Conservation (phyloP, 1,140 invertebrate species). For the Forficula auricularia region DNA sequence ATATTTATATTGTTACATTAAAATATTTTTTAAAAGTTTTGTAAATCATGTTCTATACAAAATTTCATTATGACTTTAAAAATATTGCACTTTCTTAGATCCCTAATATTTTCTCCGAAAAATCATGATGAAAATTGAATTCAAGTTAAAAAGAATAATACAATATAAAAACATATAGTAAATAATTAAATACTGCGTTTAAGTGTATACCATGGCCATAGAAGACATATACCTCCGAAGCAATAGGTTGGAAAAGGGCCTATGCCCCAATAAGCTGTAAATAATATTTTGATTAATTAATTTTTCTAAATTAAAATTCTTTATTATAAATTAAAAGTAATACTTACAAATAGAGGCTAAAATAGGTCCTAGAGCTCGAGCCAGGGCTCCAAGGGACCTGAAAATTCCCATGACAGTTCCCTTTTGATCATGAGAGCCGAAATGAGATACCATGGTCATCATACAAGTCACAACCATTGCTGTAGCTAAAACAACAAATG, state of each 20-base stretch:
- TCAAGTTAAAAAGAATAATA: too few species aligned
- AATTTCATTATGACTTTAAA: too few species aligned
- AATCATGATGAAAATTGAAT: too few species aligned
- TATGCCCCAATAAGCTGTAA: conserved; percentile 61
- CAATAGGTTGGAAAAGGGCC: conserved; percentile 56
- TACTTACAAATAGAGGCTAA: conserved; percentile 54
- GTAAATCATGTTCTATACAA: too few species aligned
- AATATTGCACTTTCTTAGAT: too few species aligned
- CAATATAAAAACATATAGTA: too few species aligned
- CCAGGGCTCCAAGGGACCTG: conserved; percentile 80
- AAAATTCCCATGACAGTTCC: conserved; percentile 86
- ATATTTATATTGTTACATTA: too few species aligned
- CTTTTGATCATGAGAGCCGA: conserved; percentile 68
- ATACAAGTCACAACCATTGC: conserved; percentile 88
- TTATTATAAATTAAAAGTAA: too few species aligned
- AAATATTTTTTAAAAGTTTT: too few species aligned
- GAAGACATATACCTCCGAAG: conserved; percentile 43
- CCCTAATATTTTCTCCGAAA: too few species aligned
- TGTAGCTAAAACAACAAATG: conserved; percentile 44
- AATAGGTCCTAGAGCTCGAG: conserved; percentile 78
- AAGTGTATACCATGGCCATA: conserved; percentile 47
- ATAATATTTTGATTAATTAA: conserved; percentile 15
- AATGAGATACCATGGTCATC: conserved; percentile 70
- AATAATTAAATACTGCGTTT: conserved; percentile 17
- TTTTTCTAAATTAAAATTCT: conserved; percentile 9